phyloP scores from a whole-genome alignment of 2,888 invertebrate species.

The Ormyrus rosae region DNA sequence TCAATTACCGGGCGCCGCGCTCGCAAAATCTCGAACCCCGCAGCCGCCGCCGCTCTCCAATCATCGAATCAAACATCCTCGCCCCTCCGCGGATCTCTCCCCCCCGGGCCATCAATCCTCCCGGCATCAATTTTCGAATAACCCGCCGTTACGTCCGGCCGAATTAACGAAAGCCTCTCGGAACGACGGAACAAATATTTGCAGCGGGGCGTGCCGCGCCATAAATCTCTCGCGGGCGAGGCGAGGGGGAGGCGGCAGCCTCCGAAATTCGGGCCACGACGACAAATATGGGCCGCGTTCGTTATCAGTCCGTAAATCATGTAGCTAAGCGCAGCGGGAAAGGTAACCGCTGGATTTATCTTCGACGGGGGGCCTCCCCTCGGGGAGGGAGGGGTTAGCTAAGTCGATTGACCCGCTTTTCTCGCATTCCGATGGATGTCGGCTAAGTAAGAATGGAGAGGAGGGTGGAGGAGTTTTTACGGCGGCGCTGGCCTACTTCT shows the following conservation, averaged over 20 bases:
- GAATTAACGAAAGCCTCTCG: background rate
- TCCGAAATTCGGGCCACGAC: conserved; percentile 22
- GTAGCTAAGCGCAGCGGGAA: background rate
- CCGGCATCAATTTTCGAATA: too few relatives aligned
- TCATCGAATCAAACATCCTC: conserved; percentile 1
- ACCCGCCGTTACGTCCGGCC: background rate
- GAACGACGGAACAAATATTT: background rate
- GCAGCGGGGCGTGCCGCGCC: background rate
- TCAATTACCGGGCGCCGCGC: conserved; percentile 8
- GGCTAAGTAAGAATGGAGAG: too few relatives aligned
- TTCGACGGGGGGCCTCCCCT: background rate
- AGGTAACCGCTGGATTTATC: background rate
- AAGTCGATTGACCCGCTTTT: conserved; percentile 34
- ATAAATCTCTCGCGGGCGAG: background rate
- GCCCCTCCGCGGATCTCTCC: background rate
- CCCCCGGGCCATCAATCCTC: too few relatives aligned
- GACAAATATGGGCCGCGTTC: conserved; percentile 46
- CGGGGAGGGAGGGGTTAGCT: background rate
- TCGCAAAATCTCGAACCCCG: background rate
- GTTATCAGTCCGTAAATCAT: conserved; percentile 53
- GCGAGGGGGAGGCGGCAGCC: background rate
- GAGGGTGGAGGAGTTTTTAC: too few relatives aligned
- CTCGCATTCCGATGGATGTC: background rate
- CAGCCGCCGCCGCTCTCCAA: too few relatives aligned
- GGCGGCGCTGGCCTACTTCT: too few relatives aligned